phyloP scores from a whole-genome alignment of 2,888 invertebrate genomes.

The Steromphala cineraria region DNA sequence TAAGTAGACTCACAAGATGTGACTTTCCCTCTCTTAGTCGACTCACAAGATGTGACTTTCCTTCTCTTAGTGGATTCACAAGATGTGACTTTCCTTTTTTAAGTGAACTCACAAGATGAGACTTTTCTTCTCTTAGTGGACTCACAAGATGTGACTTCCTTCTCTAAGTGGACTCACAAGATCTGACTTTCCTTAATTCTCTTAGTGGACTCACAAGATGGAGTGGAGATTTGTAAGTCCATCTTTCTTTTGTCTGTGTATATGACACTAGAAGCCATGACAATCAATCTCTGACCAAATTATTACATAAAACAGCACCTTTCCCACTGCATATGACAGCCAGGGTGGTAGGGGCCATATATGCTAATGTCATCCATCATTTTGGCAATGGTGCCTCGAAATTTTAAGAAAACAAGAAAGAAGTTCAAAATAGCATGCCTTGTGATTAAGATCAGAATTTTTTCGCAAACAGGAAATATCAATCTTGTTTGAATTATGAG shows the following conservation, averaged over 20 bases:
- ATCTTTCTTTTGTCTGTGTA: not conserved
- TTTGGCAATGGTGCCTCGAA: not conserved
- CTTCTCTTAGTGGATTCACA: no score
- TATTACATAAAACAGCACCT: not conserved
- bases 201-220: no score
- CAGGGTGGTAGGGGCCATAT: not conserved
- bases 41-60: no score
- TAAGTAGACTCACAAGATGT: no score
- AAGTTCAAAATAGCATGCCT: not conserved
- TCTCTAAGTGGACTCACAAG: no score
- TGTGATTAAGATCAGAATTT: not conserved
- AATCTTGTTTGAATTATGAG: conserved; percentile 5
- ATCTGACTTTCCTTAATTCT: no score
- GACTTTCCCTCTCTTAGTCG: no score
- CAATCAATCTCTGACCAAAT: not conserved
- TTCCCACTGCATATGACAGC: not conserved
- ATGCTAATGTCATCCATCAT: not conserved
- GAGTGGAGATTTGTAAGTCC: no score
- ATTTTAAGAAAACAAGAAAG: not conserved
- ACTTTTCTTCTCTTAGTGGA: no score
- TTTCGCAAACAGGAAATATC: not conserved
- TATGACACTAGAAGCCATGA: not conserved
- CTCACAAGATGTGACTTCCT: no score
- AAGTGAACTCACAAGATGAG: no score
- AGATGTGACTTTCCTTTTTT: no score